Evolutionary conservation across 2,113 vertebrate species (phyloP).

Genomic region (Oryzias javanicus): DNA sequence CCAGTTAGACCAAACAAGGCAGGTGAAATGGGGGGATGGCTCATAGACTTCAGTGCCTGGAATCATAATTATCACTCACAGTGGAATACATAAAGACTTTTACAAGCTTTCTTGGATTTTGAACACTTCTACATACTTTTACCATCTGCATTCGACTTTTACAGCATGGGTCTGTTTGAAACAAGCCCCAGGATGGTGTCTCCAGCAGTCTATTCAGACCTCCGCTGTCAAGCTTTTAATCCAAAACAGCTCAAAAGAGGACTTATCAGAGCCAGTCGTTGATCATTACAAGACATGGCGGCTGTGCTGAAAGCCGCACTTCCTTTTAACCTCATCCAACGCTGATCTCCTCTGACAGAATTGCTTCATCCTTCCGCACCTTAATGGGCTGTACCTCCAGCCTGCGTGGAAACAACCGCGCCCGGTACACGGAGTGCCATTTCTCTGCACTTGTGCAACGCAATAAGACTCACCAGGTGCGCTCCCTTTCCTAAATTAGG

Average conservation of each 20-base stretch:
- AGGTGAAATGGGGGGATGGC: constrained; percentile 62
- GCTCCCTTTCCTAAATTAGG: constrained; percentile 77
- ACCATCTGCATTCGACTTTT: constrained; percentile 75
- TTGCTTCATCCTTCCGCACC: constrained; percentile 63
- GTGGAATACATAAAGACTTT: constrained; percentile 53
- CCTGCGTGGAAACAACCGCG: constrained; percentile 67
- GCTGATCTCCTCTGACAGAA: constrained; percentile 15
- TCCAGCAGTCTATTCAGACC: constrained; percentile 64
- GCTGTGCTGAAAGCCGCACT: constrained; percentile 56
- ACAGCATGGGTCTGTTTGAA: constrained; percentile 48
- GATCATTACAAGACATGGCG: constrained; percentile 44
- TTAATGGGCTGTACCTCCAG: constrained; percentile 64
- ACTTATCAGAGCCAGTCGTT: constrained; percentile 53
- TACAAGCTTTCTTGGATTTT: constrained; percentile 49
- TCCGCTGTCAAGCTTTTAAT: constrained; percentile 59
- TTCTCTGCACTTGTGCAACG: constrained; percentile 61
- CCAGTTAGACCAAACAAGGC: constrained; percentile 32
- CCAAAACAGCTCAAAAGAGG: constrained; percentile 44
- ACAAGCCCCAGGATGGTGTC: constrained; percentile 60
- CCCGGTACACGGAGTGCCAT: constrained; percentile 55
- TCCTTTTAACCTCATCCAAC: constrained; percentile 35
- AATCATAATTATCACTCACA: constrained; percentile 49
- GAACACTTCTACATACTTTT: constrained; percentile 53
- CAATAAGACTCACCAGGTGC: constrained; percentile 80
- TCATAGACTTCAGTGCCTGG: constrained; percentile 43